Percentiles rank a stretch among this genome's conserved stretches.
Conservation (phyloP, 2,113 vertebrate genomes). For the Elachura formosa region DNA sequence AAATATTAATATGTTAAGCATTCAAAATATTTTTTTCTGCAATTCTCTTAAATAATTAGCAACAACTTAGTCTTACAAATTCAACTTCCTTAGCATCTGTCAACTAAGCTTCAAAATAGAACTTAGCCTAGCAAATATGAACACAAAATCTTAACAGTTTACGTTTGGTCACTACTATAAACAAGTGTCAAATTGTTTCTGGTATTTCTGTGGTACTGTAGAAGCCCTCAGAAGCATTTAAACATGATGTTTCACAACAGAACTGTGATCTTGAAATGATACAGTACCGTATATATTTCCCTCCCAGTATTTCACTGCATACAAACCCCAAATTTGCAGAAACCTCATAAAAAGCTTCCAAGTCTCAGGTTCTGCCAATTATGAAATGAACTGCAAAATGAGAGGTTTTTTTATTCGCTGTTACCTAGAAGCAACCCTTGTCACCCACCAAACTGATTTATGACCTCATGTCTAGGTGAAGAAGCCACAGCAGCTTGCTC, state of each 20-base stretch:
- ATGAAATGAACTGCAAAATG: neutral
- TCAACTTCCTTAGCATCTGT: neutral
- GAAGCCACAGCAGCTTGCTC: neutral
- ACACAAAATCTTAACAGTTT: neutral
- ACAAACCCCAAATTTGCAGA: neutral
- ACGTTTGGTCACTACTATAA: neutral
- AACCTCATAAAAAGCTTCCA: neutral
- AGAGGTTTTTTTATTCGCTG: fast-evolving
- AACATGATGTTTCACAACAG: neutral
- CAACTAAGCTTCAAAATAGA: neutral
- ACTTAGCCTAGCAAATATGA: neutral
- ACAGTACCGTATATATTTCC: neutral
- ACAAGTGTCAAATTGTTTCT: neutral
- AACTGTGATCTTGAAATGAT: neutral
- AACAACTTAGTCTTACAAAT: neutral
- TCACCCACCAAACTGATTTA: neutral
- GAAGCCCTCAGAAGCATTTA: neutral
- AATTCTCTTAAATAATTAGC: neutral
- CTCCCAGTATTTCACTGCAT: neutral
- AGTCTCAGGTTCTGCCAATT: neutral
- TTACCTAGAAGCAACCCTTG: neutral
- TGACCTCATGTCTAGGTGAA: neutral
- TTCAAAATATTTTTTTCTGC: neutral
- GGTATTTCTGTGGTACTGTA: neutral
- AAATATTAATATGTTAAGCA: neutral